Base-by-base conservation (phyloP, 2,113 vertebrate species). In the Megaleporinus macrocephalus region DNA sequence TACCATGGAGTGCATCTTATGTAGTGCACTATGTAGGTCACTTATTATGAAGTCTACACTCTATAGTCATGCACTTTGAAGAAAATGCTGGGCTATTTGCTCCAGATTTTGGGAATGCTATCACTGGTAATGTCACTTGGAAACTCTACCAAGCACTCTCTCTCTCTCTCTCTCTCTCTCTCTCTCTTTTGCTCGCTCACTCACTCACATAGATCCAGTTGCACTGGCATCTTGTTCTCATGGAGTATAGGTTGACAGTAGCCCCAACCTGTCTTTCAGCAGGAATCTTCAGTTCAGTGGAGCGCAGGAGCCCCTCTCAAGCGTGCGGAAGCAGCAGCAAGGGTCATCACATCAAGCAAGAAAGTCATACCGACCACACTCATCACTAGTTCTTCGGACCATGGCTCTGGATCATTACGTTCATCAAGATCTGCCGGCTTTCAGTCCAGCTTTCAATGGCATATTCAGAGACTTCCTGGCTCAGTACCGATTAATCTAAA, bases 191-290 rank as follows among this genome's bases (percentile, higher is more conserved):
- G 53, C 72, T 41, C 51, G 11, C 30, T 47, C 5, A 29, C 65
- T 16, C 27, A 66, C 14, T 4, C 4, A 47, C 22, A 69, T 44
- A 71, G 65, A 82, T 82, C 73, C 53, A 61, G 73, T 82, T 82
- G 53, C 80, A 62, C 69, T 76, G 66, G 41, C 33, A 12, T 70
- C 33, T 70, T 33, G 36, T 44, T 2, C 33, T 70, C 20, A 5
- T 14, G 33, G 33, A 10, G 66, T 70, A n/a, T 76, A 61, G 41
- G 53, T 49, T 82, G 73, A 77, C 73, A 76, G 69, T n/a, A 76
- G 63, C 47, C 29, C 30, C 44, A 55, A 10, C 72, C 70, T 16
- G 18, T 62, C 57, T 73, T 9, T 76, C 53, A 70, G 73, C 29
- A 75, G 73, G 36, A 44, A 4, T 44, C 41, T 44, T 44, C 41